Evolutionary conservation across 2,113 vertebrate species (phyloP), one percentile per base, ranked within the genome.

Genomic region (Dromaius novaehollandiae): DNA sequence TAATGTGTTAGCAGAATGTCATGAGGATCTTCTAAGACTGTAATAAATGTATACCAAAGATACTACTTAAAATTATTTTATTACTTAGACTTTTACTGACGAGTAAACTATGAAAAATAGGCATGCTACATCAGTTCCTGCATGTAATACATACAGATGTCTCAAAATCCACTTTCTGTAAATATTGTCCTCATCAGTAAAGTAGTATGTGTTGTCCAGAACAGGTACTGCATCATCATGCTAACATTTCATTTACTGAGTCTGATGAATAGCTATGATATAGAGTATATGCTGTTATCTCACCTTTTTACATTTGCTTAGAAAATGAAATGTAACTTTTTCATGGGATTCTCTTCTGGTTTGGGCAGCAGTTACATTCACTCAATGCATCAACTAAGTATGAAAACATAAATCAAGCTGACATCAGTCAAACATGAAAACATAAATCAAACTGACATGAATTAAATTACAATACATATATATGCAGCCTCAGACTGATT

Each of bases 321-420:
- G 46, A 38, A 93, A 71, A 82, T 11, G 16, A 82, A 87, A 68
- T 42, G 2, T 25, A 82, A 11, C 18, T 65, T 76, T 73, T 60
- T 86, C 36, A 30, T 14, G 3, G 4, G 20, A 38, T 73, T 28
- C 4, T 89, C 42, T 88, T 68, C 44, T 88, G 30, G 2, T 4
- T n/a, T 88, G 70, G 18, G 78, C 20, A 75, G 21, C 9, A 1
- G 2, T 80, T 90, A 21, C 14, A 51, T 81, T 76, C 85, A 69
- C 21, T 75, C 36, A 91, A 85, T 85, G 4, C 16, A 69, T 64
- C 32, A 88, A 13, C 18, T 63, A 75, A 76, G 6, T 51, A 68
- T 58, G 75, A 88, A 95, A 87, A 30, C 26, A 85, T 82, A 82
- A 88, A 85, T 73, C 82, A 94, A 69, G 8, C 7, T 94, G 74